phyloP scores from a whole-genome alignment of 2,113 vertebrate genomes.

The Zosterops hypoxanthus region DNA sequence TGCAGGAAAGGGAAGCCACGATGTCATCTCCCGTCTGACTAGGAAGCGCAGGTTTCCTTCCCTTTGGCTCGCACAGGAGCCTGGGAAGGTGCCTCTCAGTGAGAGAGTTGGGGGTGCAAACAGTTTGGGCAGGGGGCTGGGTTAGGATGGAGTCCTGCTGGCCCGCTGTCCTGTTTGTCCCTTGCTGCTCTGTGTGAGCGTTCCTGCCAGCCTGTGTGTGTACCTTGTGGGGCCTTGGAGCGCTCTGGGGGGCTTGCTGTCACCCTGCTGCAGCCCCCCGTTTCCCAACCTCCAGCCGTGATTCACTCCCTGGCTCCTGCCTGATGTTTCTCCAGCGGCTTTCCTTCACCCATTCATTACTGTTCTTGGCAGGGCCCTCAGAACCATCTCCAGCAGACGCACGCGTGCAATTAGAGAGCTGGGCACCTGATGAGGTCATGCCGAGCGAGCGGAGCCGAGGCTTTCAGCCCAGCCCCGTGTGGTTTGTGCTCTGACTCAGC shows the following conservation, averaged over 20 bases:
- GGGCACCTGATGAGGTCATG: constrained; percentile 43
- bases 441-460: not conserved
- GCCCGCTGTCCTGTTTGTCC: not conserved
- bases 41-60: constrained; percentile 78
- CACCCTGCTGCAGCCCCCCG: not conserved
- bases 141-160: not conserved
- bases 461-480: not conserved
- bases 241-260: accelerated
- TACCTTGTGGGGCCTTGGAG: not conserved
- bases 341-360: not conserved
- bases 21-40: constrained; percentile 79
- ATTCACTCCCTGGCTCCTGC: not conserved
- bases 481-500: constrained; percentile 43
- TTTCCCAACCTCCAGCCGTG: not conserved
- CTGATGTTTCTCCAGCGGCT: not conserved
- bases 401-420: not conserved
- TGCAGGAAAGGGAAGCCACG: constrained; percentile 71
- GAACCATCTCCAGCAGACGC: not conserved
- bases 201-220: not conserved
- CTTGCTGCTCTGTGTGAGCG: not conserved
- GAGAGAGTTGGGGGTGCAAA: not conserved
- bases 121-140: not conserved
- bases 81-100: not conserved
- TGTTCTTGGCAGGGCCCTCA: not conserved
- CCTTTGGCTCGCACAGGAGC: constrained; percentile 8